Evolutionary conservation across 2,797 vertebrate species (phyloP), one percentile per base, ranked within the genome.

Genomic region (Limosa lapponica): DNA sequence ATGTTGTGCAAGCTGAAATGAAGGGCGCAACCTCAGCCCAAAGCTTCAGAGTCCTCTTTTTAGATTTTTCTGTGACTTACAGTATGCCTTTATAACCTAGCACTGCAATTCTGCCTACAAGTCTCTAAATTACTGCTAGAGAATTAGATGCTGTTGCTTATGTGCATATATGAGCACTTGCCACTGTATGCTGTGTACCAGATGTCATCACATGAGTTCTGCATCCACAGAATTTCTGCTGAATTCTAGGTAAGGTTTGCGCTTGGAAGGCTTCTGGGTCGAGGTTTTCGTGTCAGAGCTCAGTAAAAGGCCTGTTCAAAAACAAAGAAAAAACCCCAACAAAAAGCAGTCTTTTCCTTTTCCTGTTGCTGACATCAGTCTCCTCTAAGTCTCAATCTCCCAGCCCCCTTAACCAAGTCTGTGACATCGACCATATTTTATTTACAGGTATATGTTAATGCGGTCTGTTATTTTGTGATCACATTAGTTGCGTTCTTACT

Each of bases 131-230:
- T 72, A 55, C 34, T 82, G 32, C 70, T 74, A 58, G 25, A 82
- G 77, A 79, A 41, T 39, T 52, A 73, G 32, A 16, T 82, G 34
- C 37, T 93, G 52, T 30, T 87, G n/a, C 72, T 71, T 6, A 6
- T 67, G 37, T 86, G 39, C 28, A 16, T 30, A 8, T 81, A 32
- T 15, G 43, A 82, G 20, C 46, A 36, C n/a, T 72, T 87, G 37
- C 48, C 46, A 41, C 74, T 58, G 18, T 61, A 44, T 3, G 2
- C 2, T 10, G 34, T 0, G 0, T 79, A 39, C 34, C 16, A 34
- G 32, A n/a, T 1, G 2, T 78, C 41, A 44, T 67, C 49, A 30
- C 0, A 0, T 41, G 48, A 61, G 15, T 81, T 93, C 44, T 93
- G 37, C 28, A 49, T 67, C 72, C 20, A 43, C 32, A 7, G 2